phyloP scores from a whole-genome alignment of 2,888 invertebrate genomes.

The Bombylius major region DNA sequence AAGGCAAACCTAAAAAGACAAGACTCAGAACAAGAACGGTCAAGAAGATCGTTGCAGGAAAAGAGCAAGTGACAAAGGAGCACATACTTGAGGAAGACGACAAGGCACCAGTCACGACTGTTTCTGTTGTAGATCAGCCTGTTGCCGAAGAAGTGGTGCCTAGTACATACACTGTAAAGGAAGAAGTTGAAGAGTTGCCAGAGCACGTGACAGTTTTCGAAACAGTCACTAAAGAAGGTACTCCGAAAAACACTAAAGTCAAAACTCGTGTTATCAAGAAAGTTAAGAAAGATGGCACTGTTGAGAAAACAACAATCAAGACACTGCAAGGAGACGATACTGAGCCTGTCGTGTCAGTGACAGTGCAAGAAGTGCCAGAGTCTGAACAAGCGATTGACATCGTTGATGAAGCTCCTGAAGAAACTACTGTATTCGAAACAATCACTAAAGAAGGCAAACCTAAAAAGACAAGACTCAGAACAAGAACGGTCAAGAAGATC shows the following conservation, averaged over 20 bases:
- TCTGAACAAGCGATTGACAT: constrained; percentile 8
- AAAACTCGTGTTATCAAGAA: constrained; percentile 22
- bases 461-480: constrained; percentile 20
- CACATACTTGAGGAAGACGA: constrained; percentile 32
- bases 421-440: constrained; percentile 30
- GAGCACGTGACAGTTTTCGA: constrained; percentile 19
- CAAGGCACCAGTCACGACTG: constrained; percentile 23
- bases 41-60: constrained; percentile 28
- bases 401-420: constrained; percentile 16
- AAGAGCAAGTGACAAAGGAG: constrained; percentile 33
- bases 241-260: constrained; percentile 22
- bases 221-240: constrained; percentile 15
- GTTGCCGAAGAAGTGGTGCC: constrained; percentile 14
- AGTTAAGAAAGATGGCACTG: constrained; percentile 18
- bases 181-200: constrained; percentile 24
- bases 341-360: constrained; percentile 24
- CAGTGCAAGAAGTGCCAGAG: constrained; percentile 13
- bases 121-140: constrained; percentile 14
- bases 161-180: not conserved
- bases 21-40: constrained; percentile 26
- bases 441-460: constrained; percentile 18
- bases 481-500: constrained; percentile 16
- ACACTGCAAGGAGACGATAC: constrained; percentile 25
- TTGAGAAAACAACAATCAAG: constrained; percentile 23
- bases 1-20: constrained; percentile 21